A percentile compares a stretch with the other conserved stretches of the same genome.
These are phyloP conservation scores for Heterocephalus glaber DNA, from an alignment of 2,113 vertebrate genomes.

Conservation along the genomic window DNA sequence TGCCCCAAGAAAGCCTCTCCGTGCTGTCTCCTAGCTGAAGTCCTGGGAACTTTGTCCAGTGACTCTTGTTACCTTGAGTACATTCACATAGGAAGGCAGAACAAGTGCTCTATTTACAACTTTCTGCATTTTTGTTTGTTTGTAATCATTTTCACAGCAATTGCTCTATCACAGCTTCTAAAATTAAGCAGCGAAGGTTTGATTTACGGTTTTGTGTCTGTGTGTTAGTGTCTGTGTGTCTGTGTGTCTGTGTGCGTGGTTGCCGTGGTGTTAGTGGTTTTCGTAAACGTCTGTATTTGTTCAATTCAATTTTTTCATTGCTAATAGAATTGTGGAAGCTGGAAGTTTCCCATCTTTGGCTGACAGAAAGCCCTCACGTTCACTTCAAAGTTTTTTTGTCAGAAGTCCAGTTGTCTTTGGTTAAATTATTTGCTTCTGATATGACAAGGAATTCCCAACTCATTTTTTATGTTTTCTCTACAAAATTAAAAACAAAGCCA, in stretches of 20 bases:
- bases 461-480: neutral
- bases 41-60: neutral
- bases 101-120: neutral
- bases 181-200: neutral
- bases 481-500: neutral
- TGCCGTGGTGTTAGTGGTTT: neutral
- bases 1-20: neutral
- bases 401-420: neutral
- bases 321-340: neutral
- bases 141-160: neutral
- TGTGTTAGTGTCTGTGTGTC: neutral
- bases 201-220: neutral
- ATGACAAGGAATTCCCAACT: neutral
- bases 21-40: neutral
- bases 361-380: neutral
- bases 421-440: neutral
- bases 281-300: neutral
- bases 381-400: neutral
- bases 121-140: neutral
- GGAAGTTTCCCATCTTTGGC: neutral
- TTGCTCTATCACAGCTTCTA: neutral
- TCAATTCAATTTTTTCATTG: neutral
- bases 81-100: neutral
- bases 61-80: neutral
- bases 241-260: neutral